phyloP scores from a whole-genome alignment of 2,797 vertebrate genomes.

The Danio kyathit region DNA sequence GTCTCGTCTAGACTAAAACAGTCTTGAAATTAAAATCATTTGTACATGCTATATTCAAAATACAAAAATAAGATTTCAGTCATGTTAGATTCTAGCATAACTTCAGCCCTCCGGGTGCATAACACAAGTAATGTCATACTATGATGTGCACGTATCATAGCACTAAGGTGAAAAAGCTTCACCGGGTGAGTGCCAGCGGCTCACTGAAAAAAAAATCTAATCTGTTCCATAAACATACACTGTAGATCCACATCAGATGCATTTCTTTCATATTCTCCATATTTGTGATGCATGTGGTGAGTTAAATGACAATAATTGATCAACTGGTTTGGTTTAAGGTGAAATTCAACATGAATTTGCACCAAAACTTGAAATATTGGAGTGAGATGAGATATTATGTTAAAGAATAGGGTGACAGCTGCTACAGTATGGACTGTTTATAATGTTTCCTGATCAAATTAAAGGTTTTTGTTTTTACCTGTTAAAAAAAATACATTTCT shows the following conservation, averaged over 20 bases:
- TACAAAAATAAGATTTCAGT: conserved; percentile 63
- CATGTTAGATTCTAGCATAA: conserved; percentile 70
- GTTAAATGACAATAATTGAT: neutral
- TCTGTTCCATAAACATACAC: conserved; percentile 5
- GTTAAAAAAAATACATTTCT: too few relatives aligned
- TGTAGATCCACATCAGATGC: conserved; percentile 2
- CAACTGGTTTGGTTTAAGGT: neutral
- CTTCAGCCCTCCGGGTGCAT: conserved; percentile 52
- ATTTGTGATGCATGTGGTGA: neutral
- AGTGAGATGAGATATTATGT: neutral
- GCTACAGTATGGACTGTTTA: too few relatives aligned
- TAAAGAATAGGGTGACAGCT: neutral
- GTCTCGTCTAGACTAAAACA: conserved; percentile 53
- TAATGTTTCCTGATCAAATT: too few relatives aligned
- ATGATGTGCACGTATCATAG: conserved; percentile 43
- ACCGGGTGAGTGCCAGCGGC: conserved; percentile 10
- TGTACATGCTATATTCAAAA: conserved; percentile 56
- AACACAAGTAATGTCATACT: conserved; percentile 42
- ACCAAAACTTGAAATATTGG: neutral
- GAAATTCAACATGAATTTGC: neutral
- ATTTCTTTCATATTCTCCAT: conserved; percentile 4
- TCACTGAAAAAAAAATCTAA: neutral
- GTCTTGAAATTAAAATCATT: conserved; percentile 68
- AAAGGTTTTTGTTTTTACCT: too few relatives aligned
- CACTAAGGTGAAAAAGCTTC: conserved; percentile 35